Conservation (phyloP, 2,888 invertebrate species). For the Diploptera punctata region DNA sequence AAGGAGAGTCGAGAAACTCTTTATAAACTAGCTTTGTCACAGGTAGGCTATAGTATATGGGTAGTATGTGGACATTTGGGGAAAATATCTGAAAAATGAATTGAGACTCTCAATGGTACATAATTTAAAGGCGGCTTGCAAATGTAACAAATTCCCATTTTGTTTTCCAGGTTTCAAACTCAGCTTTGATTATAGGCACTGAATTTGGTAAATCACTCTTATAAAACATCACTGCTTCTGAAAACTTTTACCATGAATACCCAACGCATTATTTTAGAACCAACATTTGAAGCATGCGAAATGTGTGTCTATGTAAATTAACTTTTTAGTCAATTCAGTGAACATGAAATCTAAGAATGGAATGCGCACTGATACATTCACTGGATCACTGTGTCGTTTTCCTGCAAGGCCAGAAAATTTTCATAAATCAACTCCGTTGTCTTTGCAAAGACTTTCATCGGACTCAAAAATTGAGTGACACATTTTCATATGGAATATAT, state of each 20-base stretch:
- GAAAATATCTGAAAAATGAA: not conserved
- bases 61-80: not conserved
- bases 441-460: not conserved
- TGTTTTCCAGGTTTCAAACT: not conserved
- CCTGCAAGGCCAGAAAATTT: not conserved
- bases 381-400: not conserved
- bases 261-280: not conserved
- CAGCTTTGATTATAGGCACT: not conserved
- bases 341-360: not conserved
- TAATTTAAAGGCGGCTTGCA: not conserved
- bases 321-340: not conserved
- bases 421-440: not conserved
- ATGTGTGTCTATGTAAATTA: not conserved
- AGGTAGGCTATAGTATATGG: not conserved
- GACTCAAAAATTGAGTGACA: not conserved
- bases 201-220: not conserved
- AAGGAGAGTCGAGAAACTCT: not conserved
- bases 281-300: not conserved
- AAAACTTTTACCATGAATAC: not conserved
- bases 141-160: not conserved
- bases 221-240: not conserved
- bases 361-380: not conserved
- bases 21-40: not conserved
- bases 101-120: not conserved
- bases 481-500: not conserved